These are phyloP conservation scores for Halcyon senegalensis DNA, from an alignment of 2,113 vertebrate genomes.

Conservation along the genomic window DNA sequence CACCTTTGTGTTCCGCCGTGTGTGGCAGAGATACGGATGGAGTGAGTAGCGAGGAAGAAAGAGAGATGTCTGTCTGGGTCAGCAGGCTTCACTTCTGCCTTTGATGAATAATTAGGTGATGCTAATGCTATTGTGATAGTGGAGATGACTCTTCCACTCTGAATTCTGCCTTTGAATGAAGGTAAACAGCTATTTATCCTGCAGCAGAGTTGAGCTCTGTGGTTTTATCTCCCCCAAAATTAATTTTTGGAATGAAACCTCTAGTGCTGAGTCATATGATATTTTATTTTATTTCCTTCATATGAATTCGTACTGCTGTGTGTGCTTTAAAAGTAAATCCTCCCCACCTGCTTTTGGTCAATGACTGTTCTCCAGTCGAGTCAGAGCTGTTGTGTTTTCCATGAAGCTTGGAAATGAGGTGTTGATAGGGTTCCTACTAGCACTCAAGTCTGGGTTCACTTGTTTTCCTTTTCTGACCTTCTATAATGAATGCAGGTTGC, in stretches of 20 bases:
- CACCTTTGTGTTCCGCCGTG: background rate
- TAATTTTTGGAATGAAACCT: background rate
- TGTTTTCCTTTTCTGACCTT: background rate
- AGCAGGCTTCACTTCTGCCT: background rate
- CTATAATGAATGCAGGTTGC: rapidly evolving
- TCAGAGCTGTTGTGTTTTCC: background rate
- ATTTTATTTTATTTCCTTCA: rapidly evolving
- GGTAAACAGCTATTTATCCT: background rate
- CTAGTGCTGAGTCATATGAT: background rate
- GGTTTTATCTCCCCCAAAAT: background rate
- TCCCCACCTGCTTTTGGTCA: background rate
- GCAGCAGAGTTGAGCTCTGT: background rate
- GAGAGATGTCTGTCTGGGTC: background rate
- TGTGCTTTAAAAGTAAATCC: background rate
- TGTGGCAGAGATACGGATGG: background rate
- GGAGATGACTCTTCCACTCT: background rate
- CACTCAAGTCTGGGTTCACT: background rate
- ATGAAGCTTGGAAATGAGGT: background rate
- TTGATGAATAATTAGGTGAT: background rate
- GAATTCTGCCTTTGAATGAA: background rate
- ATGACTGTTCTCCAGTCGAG: background rate
- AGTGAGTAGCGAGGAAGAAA: background rate
- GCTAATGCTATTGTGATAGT: background rate
- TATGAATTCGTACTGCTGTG: background rate
- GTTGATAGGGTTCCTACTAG: too few relatives aligned